Evolutionary conservation across 2,888 invertebrate species (phyloP).

Genomic region (Eilema caniola): DNA sequence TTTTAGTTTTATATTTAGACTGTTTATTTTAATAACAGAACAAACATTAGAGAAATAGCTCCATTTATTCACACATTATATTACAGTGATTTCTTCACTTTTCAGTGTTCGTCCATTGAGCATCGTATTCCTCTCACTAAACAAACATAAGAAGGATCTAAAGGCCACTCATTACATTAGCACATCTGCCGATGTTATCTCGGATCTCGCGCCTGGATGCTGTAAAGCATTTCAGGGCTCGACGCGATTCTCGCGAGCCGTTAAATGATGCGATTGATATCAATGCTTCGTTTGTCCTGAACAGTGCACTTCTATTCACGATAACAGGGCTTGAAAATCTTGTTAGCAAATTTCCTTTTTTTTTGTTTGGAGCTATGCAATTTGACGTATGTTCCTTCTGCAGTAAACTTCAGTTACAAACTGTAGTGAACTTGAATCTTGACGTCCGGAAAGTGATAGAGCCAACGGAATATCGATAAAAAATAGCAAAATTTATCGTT

Average conservation of each 20-base stretch:
- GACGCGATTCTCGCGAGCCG: conserved; percentile 64
- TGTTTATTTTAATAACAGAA: no score
- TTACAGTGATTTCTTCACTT: not conserved
- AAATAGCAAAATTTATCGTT: no score
- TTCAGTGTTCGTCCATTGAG: not conserved
- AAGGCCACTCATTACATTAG: conserved; percentile 40
- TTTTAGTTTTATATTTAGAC: not conserved
- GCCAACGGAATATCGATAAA: no score
- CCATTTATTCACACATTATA: not conserved
- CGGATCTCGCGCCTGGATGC: conserved; percentile 59
- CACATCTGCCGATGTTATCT: conserved; percentile 62
- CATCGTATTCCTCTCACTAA: conserved; percentile 6
- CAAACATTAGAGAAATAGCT: no score
- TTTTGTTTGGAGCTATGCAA: not conserved
- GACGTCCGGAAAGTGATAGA: no score
- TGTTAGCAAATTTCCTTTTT: conserved; percentile 8
- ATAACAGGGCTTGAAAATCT: conserved; percentile 40
- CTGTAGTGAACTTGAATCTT: no score
- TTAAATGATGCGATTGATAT: conserved; percentile 73
- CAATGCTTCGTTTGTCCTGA: conserved; percentile 66
- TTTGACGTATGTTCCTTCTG: not conserved
- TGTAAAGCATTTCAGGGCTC: conserved; percentile 60
- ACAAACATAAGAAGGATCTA: conserved; percentile 13
- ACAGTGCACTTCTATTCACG: conserved; percentile 54
- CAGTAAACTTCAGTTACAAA: not conserved